Percentiles rank a stretch among this genome's conserved stretches.
Conservation (phyloP, 2,888 invertebrate genomes). For the Rutpela maculata region DNA sequence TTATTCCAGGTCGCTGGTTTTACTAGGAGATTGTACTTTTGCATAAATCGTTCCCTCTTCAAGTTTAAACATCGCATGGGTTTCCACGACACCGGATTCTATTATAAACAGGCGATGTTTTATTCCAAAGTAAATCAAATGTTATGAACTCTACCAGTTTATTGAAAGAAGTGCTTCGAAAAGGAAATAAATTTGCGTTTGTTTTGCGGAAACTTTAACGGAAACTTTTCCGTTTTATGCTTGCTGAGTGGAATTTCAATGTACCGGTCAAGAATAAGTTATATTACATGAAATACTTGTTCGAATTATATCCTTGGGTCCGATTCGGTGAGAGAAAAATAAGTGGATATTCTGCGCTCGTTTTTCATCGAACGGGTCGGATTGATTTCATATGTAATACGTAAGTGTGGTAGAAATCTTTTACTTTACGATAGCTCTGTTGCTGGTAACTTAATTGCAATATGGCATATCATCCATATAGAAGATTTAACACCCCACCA, state of each 20-base stretch:
- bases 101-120: slow-evolving; percentile 46
- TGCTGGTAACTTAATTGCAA: no score
- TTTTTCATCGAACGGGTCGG: neutral
- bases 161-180: slow-evolving; percentile 40
- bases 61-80: slow-evolving; percentile 13
- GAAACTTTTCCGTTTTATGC: slow-evolving; percentile 23
- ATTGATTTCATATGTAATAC: neutral
- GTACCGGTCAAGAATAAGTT: slow-evolving; percentile 11
- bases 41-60: slow-evolving; percentile 30
- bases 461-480: no score
- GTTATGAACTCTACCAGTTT: slow-evolving; percentile 44
- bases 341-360: neutral
- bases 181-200: slow-evolving; percentile 32
- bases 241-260: slow-evolving; percentile 23
- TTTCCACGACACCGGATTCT: slow-evolving; percentile 36
- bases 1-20: slow-evolving; percentile 31
- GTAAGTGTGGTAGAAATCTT: neutral
- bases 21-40: slow-evolving; percentile 27
- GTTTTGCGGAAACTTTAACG: slow-evolving; percentile 37
- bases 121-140: slow-evolving; percentile 44
- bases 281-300: slow-evolving; percentile 6
- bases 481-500: no score
- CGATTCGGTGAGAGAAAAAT: neutral
- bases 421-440: neutral
- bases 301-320: neutral